phyloP scores from a whole-genome alignment of 2,888 invertebrate species.

The Phalangium opilio region DNA sequence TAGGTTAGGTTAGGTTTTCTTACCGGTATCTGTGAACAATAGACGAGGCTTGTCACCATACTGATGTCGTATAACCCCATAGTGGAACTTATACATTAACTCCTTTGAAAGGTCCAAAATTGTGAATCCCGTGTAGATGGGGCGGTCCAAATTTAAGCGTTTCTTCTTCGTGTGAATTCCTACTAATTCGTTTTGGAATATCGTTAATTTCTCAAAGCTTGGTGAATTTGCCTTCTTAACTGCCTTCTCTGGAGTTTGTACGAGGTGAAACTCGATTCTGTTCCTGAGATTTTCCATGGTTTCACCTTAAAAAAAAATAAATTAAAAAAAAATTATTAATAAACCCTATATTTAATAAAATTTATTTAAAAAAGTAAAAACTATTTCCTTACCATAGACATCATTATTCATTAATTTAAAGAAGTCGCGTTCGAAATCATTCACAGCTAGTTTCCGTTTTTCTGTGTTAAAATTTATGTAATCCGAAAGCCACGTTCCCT shows the following conservation, averaged over 20 bases:
- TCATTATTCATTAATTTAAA: slow-evolving; percentile 27
- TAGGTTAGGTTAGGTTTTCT: too few species aligned
- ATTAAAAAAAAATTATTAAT: too few species aligned
- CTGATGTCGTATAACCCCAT: slow-evolving; percentile 14
- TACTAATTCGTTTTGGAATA: too few species aligned
- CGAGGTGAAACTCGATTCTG: slow-evolving; percentile 22
- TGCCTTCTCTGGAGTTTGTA: neutral
- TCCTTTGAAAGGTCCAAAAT: slow-evolving; percentile 22
- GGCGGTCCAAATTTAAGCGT: slow-evolving; percentile 13
- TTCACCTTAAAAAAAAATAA: slow-evolving; percentile 13
- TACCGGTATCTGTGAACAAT: slow-evolving; percentile 23
- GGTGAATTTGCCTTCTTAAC: neutral
- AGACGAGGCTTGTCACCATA: slow-evolving; percentile 19
- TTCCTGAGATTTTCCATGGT: slow-evolving; percentile 26
- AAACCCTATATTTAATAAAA: too few species aligned
- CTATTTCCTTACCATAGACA: slow-evolving; percentile 22
- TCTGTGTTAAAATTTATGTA: slow-evolving; percentile 20
- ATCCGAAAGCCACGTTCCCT: slow-evolving; percentile 19
- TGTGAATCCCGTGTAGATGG: slow-evolving; percentile 20
- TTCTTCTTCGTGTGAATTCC: neutral
- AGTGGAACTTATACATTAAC: slow-evolving; percentile 21
- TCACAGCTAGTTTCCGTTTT: slow-evolving; percentile 21
- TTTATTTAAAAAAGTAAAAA: too few species aligned
- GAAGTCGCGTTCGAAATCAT: slow-evolving; percentile 25
- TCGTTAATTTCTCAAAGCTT: neutral